These are phyloP conservation scores for Melanerpes formicivorus DNA, from an alignment of 2,113 vertebrate species.

Conservation along the genomic window DNA sequence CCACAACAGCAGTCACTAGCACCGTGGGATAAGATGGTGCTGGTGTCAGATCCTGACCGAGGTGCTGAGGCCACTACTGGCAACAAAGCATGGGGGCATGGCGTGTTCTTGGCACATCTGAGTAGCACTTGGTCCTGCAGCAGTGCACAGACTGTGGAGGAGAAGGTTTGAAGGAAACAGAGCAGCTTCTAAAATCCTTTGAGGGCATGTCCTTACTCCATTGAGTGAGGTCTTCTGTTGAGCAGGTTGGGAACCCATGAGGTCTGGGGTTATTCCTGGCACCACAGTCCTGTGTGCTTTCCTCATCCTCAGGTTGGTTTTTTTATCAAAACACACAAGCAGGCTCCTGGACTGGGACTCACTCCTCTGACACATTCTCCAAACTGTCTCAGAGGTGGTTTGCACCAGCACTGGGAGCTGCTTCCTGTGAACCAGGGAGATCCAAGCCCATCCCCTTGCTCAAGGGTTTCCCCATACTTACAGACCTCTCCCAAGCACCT, in stretches of 20 bases:
- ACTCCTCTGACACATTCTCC: not conserved
- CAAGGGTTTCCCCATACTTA: not conserved
- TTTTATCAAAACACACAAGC: not conserved
- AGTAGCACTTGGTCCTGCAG: not conserved
- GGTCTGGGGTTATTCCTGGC: not conserved
- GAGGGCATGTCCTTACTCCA: rapidly evolving
- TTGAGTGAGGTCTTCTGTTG: not conserved
- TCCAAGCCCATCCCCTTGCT: not conserved
- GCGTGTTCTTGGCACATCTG: rapidly evolving
- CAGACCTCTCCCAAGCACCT: not conserved
- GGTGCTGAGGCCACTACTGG: not conserved
- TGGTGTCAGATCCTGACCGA: not conserved
- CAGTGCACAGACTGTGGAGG: not conserved
- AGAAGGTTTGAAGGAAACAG: not conserved
- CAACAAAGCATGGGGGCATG: rapidly evolving
- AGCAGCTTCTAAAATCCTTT: not conserved
- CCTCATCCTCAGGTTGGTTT: rapidly evolving
- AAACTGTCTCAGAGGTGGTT: rapidly evolving
- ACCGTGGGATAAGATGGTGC: rapidly evolving
- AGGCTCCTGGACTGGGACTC: not conserved
- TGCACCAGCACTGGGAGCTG: not conserved
- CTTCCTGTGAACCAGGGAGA: not conserved
- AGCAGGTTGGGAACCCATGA: not conserved
- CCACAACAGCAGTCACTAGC: rapidly evolving
- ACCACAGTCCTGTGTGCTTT: not conserved